Evolutionary conservation across 2,797 vertebrate genomes (phyloP), one percentile per base, ranked within the genome.

Genomic region (Lagocephalus sceleratus): DNA sequence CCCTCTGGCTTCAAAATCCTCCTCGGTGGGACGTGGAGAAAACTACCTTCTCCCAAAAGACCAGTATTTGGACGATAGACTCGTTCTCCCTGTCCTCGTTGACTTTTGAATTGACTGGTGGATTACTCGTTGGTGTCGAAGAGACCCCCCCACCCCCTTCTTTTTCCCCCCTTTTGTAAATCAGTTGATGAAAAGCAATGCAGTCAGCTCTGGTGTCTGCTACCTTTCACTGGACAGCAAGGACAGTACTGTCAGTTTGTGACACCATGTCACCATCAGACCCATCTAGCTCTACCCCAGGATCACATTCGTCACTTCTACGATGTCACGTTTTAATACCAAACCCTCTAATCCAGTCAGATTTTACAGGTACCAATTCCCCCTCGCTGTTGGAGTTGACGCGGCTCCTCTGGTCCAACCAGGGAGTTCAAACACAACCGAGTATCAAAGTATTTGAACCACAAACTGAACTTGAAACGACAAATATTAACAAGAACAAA

Each of bases 171-270:
- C 74, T 86, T 84, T 90, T 87, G 79, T 88, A 89, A 86, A 87
- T 84, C 73, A 78, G 68, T 85, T 85, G 78, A 87, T 73, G 71
- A 83, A 85, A 87, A 89, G 84, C 83, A 88, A 88, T 87, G 86
- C 81, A 83, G 82, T 86, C 74, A 75, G 85, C 63, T 85, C 79
- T 62, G 60, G 79, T 74, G 57, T 55, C 60, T 71, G 71, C 73
- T 66, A 57, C 65, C 63, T 79, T 73, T 84, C 69, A 87, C 65
- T 46, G 82, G 75, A 77, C 78, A 81, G 73, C 64, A 57, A 82
- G 81, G 84, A 87, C 82, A 79, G 78, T 80, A 75, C 78, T 78
- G 51, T 76, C 75, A 70, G 63, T 80, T 71, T 78, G 80, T 83
- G 85, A 86, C 81, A 76, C 87, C 84, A 83, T 81, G 71, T 77